These are phyloP conservation scores for Pantherophis guttatus DNA, from an alignment of 2,113 vertebrate genomes.

Conservation along the genomic window DNA sequence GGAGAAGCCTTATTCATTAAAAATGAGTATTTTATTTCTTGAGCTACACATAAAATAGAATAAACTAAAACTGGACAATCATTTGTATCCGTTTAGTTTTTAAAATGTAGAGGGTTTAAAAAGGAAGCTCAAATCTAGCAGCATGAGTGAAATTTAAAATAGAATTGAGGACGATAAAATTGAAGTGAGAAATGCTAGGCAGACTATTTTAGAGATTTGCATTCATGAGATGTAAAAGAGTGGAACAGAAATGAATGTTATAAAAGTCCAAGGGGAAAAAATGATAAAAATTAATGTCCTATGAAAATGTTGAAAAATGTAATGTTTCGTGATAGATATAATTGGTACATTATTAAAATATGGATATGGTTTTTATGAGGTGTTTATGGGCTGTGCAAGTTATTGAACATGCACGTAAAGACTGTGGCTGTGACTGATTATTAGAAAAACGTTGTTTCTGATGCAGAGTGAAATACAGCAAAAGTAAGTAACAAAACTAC, in stretches of 20 bases:
- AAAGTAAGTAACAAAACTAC: not conserved
- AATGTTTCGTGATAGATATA: not conserved
- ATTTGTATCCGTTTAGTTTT: not conserved
- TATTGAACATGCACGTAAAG: not conserved
- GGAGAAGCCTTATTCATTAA: not conserved
- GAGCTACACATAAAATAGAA: not conserved
- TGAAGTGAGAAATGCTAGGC: not conserved
- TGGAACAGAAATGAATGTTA: not conserved
- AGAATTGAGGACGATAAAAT: not conserved
- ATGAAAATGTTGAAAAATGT: not conserved
- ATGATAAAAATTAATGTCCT: not conserved
- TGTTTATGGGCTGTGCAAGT: not conserved
- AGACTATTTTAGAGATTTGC: not conserved
- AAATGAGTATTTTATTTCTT: not conserved
- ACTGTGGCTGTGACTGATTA: not conserved
- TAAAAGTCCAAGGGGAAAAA: not conserved
- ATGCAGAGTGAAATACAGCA: not conserved
- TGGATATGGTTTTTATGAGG: not conserved
- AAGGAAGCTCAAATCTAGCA: not conserved
- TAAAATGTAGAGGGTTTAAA: not conserved
- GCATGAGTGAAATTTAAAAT: not conserved
- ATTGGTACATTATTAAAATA: not conserved
- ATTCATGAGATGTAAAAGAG: not conserved
- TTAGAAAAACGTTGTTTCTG: not conserved
- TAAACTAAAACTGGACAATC: not conserved